These are phyloP conservation scores for Cheilosia urbana DNA, from an alignment of 2,888 invertebrate species.

Conservation along the genomic window DNA sequence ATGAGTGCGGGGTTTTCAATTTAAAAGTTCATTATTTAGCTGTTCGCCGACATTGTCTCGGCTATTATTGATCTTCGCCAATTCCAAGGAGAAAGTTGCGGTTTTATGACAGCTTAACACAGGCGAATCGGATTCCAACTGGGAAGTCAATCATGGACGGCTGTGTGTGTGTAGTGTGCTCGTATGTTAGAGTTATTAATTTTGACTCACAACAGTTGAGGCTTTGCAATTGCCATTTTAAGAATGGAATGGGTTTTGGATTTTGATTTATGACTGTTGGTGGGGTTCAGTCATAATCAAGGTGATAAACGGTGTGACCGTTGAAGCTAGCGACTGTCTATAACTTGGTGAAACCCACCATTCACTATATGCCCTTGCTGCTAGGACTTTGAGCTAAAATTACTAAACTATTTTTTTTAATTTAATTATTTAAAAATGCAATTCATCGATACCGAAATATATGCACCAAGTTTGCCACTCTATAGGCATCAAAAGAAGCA, in stretches of 20 bases:
- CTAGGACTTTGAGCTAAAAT: no score
- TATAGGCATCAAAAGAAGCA: no score
- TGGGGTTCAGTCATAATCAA: background rate
- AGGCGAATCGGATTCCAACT: slow-evolving; percentile 57
- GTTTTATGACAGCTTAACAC: slow-evolving; percentile 37
- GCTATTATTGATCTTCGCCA: slow-evolving; percentile 57
- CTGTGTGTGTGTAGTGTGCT: background rate
- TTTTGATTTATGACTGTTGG: background rate
- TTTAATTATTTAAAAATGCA: no score
- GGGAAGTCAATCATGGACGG: slow-evolving; percentile 37
- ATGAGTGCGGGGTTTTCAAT: slow-evolving; percentile 45
- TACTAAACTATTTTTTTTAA: no score
- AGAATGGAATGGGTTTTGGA: background rate
- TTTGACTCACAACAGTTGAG: slow-evolving; percentile 19
- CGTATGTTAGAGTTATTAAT: slow-evolving; percentile 22
- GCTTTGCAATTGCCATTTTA: slow-evolving; percentile 21
- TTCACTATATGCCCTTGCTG: no score
- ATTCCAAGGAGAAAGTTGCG: slow-evolving; percentile 54
- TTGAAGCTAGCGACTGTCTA: no score
- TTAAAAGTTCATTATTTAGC: slow-evolving; percentile 61
- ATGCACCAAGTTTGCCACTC: no score
- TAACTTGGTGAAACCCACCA: no score
- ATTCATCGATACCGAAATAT: no score
- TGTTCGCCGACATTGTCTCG: slow-evolving; percentile 23
- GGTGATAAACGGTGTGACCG: no score